phyloP scores from a whole-genome alignment of 2,797 vertebrate species.

The Crossoptilon crossoptilon region DNA sequence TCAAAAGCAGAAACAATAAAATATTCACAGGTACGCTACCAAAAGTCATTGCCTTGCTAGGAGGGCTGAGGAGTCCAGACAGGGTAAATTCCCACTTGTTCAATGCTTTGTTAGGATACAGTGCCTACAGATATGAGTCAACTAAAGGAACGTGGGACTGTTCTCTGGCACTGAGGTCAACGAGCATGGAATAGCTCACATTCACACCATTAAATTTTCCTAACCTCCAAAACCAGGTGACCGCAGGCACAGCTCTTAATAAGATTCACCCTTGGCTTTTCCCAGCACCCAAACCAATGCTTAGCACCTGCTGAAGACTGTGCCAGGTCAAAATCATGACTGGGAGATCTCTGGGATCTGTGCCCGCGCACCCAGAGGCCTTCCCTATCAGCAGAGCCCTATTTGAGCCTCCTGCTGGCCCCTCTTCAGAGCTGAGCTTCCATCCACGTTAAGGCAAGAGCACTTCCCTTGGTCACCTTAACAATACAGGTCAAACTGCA shows the following conservation, averaged over 20 bases:
- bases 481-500: neutral
- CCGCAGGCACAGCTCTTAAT: neutral
- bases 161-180: neutral
- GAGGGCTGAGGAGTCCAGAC: neutral
- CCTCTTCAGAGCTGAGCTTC: neutral
- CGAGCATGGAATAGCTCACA: conserved; percentile 7
- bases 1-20: neutral
- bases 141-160: neutral
- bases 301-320: neutral
- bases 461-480: neutral
- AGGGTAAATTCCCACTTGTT: neutral
- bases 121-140: neutral
- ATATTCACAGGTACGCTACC: neutral
- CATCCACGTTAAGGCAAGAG: neutral
- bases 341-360: neutral
- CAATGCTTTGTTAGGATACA: neutral
- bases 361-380: neutral
- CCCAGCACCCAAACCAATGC: neutral
- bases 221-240: neutral
- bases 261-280: neutral
- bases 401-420: neutral
- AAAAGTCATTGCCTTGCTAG: neutral
- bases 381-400: neutral
- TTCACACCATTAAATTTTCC: neutral
- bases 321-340: neutral